Evolutionary conservation across 2,888 invertebrate genomes (phyloP).

Genomic region (Noctua comes): DNA sequence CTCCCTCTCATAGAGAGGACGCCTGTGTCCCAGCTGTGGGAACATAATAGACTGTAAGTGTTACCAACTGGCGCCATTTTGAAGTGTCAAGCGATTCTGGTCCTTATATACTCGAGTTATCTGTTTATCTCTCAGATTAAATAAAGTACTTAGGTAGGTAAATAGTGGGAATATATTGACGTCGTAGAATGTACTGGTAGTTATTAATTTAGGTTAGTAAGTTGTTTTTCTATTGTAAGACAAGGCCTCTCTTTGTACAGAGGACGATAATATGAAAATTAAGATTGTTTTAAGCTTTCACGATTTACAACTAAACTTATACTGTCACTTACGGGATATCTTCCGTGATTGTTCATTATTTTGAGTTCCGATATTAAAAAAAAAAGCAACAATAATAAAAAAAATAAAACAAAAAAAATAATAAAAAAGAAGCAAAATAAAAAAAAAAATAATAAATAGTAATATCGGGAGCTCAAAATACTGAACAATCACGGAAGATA

Average conservation of each 20-base stretch:
- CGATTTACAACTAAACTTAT: no score
- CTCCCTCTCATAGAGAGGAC: not conserved
- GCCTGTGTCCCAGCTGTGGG: not conserved
- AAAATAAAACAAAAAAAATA: no score
- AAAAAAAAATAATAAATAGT: no score
- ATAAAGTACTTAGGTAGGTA: slow-evolving; percentile 21
- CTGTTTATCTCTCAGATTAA: slow-evolving; percentile 37
- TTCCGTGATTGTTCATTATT: no score
- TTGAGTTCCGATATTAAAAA: no score
- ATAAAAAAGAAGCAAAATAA: no score
- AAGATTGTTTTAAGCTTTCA: no score
- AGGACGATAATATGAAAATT: not conserved
- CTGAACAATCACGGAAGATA: no score
- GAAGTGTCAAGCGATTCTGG: slow-evolving; percentile 33
- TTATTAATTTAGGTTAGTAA: slow-evolving; percentile 23
- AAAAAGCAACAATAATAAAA: no score
- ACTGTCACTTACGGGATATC: no score
- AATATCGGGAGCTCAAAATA: no score
- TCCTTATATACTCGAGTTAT: slow-evolving; percentile 5
- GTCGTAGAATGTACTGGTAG: not conserved
- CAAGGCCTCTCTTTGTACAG: not conserved
- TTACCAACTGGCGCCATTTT: slow-evolving; percentile 9
- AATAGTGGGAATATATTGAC: slow-evolving; percentile 21
- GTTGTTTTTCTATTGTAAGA: not conserved
- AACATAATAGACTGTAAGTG: not conserved